A percentile compares a stretch with the other conserved stretches of the same genome.
Evolutionary conservation across 1,140 invertebrate species (phyloP).

Genomic region (Hesperophylax magnus): DNA sequence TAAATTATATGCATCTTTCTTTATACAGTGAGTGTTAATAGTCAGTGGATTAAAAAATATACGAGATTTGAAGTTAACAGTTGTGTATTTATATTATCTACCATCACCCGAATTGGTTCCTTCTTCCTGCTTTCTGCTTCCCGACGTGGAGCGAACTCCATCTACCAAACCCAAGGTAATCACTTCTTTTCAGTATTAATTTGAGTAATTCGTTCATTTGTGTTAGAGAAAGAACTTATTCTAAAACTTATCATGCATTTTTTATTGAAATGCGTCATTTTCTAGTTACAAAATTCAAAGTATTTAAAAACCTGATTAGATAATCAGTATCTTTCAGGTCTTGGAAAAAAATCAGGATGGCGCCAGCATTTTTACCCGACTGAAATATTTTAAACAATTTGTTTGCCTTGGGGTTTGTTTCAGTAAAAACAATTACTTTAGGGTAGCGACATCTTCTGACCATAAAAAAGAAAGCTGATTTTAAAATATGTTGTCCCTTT

Average conservation of each 20-base stretch:
- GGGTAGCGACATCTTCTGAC: constrained; percentile 18
- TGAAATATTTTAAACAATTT: neutral
- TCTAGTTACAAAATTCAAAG: no score
- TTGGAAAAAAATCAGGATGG: constrained; percentile 1
- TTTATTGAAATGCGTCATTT: no score
- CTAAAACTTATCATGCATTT: no score
- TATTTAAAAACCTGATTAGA: no score
- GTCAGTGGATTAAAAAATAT: constrained; percentile 58
- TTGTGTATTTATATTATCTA: constrained; percentile 48
- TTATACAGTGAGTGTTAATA: constrained; percentile 58
- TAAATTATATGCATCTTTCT: constrained; percentile 47
- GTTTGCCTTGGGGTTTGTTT: neutral
- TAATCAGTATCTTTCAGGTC: neutral
- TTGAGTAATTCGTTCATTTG: no score
- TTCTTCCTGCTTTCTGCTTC: constrained; percentile 9
- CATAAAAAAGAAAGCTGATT: constrained; percentile 23
- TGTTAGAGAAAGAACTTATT: no score
- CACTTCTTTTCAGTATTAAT: neutral
- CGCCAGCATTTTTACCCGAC: neutral
- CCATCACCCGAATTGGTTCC: constrained; percentile 3
- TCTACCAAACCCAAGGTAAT: constrained; percentile 10
- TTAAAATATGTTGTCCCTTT: constrained; percentile 4
- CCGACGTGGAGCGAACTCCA: constrained; percentile 8
- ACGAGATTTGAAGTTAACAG: constrained; percentile 57
- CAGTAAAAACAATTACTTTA: constrained; percentile 7